A percentile compares a stretch with the other conserved stretches of the same genome.
Evolutionary conservation across 2,797 vertebrate species (phyloP).

Genomic region (Scarus forsteni): DNA sequence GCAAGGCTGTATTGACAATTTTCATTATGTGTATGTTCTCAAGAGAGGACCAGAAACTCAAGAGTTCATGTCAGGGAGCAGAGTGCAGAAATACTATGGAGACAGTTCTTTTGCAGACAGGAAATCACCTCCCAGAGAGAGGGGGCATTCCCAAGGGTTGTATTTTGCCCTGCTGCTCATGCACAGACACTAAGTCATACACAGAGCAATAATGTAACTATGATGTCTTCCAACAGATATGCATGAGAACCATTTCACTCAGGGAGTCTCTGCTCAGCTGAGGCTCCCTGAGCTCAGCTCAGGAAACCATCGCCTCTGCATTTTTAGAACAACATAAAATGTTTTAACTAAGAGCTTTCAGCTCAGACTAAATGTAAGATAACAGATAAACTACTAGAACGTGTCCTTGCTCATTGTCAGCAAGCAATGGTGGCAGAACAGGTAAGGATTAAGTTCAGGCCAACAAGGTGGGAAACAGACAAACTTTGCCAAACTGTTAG

Average conservation of each 20-base stretch:
- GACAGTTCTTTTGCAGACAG: slow-evolving; percentile 60
- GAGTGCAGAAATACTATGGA: slow-evolving; percentile 35
- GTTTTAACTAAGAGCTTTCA: too few relatives aligned
- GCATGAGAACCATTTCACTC: slow-evolving; percentile 56
- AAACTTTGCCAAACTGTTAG: too few relatives aligned
- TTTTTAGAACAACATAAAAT: neutral
- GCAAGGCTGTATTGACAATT: slow-evolving; percentile 47
- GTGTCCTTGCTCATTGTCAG: too few relatives aligned
- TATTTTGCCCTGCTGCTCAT: slow-evolving; percentile 48
- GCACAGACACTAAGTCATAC: slow-evolving; percentile 40
- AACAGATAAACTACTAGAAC: too few relatives aligned
- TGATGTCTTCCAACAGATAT: slow-evolving; percentile 65
- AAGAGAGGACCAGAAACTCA: slow-evolving; percentile 18
- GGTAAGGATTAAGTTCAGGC: too few relatives aligned
- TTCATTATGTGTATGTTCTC: slow-evolving; percentile 60
- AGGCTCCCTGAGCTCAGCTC: slow-evolving; percentile 22
- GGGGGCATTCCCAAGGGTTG: slow-evolving; percentile 66
- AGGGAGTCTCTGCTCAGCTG: slow-evolving; percentile 15
- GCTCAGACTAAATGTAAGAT: too few relatives aligned
- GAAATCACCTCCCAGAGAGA: slow-evolving; percentile 75
- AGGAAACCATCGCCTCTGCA: slow-evolving; percentile 55
- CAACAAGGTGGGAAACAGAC: too few relatives aligned
- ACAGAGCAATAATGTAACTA: slow-evolving; percentile 34
- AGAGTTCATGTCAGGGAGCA: slow-evolving; percentile 8
- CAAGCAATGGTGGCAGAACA: too few relatives aligned